A percentile compares a stretch with the other conserved stretches of the same genome.
Conservation (phyloP, 2,888 invertebrate species). For the Drosophila niveifrons region DNA sequence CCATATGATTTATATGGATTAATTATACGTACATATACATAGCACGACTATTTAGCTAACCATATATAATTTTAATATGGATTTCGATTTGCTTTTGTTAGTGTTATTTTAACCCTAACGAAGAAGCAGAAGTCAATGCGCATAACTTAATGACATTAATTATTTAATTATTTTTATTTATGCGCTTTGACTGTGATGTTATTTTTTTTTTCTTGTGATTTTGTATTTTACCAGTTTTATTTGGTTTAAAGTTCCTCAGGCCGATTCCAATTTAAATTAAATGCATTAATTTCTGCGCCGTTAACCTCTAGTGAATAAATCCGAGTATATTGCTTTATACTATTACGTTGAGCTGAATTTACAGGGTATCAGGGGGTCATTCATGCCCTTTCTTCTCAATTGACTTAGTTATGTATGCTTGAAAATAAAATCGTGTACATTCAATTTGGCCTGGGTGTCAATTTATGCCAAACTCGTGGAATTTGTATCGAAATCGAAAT, state of each 20-base stretch:
- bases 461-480: slow-evolving; percentile 50
- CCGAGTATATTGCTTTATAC: neutral
- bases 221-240: slow-evolving; percentile 24
- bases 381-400: neutral
- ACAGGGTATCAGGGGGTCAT: slow-evolving; percentile 4
- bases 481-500: slow-evolving; percentile 28
- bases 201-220: slow-evolving; percentile 22
- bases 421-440: slow-evolving; percentile 43
- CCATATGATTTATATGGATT: slow-evolving; percentile 66
- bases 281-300: slow-evolving; percentile 29
- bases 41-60: slow-evolving; percentile 10
- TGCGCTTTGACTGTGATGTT: slow-evolving; percentile 46
- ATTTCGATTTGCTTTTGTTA: slow-evolving; percentile 34
- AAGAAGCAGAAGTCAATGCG: slow-evolving; percentile 51
- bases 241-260: slow-evolving; percentile 38
- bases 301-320: slow-evolving; percentile 6
- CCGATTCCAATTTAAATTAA: slow-evolving; percentile 38
- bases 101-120: slow-evolving; percentile 36
- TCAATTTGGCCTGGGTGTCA: slow-evolving; percentile 55
- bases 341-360: neutral
- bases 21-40: slow-evolving; percentile 37
- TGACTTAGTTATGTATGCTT: slow-evolving; percentile 51
- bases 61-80: slow-evolving; percentile 9
- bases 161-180: slow-evolving; percentile 81
- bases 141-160: slow-evolving; percentile 78